These are phyloP conservation scores for Eretmochelys imbricata DNA, from an alignment of 2,113 vertebrate species.

Conservation along the genomic window DNA sequence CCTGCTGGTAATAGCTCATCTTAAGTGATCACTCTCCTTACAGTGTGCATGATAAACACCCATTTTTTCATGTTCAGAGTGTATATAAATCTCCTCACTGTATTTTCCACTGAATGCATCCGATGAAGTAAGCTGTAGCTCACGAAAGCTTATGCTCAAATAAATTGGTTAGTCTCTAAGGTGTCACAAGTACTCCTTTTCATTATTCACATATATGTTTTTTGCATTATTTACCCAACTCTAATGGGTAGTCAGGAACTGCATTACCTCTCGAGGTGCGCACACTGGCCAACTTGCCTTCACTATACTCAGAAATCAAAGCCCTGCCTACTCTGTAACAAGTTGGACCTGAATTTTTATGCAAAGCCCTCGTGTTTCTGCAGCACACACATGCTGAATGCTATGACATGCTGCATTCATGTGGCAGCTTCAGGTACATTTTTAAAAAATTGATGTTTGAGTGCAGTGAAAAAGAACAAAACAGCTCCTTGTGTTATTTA, in stretches of 20 bases:
- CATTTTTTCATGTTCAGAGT: too few species aligned
- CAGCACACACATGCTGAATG: not conserved
- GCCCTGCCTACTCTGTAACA: not conserved
- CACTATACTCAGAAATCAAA: not conserved
- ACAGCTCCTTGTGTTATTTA: not conserved
- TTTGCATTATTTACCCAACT: not conserved
- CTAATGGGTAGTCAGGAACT: not conserved
- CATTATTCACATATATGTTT: not conserved
- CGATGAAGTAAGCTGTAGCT: too few species aligned
- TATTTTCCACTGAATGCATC: too few species aligned
- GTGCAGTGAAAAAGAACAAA: not conserved
- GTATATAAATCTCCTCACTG: too few species aligned
- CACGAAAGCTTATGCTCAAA: too few species aligned
- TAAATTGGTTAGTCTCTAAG: too few species aligned
- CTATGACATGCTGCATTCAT: not conserved
- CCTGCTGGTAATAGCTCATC: too few species aligned
- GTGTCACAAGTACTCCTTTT: too few species aligned
- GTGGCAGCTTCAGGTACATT: not conserved
- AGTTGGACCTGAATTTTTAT: not conserved
- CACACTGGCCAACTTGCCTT: not conserved
- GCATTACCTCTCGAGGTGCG: not conserved
- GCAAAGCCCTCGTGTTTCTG: not conserved
- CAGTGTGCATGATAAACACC: too few species aligned
- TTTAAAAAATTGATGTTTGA: not conserved
- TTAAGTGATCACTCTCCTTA: too few species aligned